Evolutionary conservation across 2,113 vertebrate genomes (phyloP), one percentile per base, ranked within the genome.

Genomic region (Origma solitaria): DNA sequence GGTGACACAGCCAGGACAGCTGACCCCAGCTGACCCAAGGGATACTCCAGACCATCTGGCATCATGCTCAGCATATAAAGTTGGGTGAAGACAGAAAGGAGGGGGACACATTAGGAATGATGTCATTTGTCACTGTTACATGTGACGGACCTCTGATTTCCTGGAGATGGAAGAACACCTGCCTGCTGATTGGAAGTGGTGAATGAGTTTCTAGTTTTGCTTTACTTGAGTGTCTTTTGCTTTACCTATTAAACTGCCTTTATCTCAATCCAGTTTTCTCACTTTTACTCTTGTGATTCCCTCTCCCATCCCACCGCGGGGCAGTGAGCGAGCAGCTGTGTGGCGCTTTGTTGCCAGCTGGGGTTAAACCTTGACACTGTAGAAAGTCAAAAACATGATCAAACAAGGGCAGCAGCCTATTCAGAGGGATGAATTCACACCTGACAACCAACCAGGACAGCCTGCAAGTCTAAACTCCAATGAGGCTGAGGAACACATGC

Each of bases 281-380:
- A 60, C 31, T 86, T 83, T 49, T 45, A 78, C 10, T 44, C 22
- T 25, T 58, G 24, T 4, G 12, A 44, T 54, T 83, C 24, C 49
- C 71, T 79, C 15, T n/a, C 7, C 4, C 5, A 35, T 19, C 23
- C 47, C 42, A n/a, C 18, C 1, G 6, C 1, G 37, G 20, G 9
- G 13, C 25, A 54, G 10, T 10, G 19, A 60, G 21, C 0, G 0
- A 90, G 28, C 1, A 0, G 44, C 56, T 33, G 40, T 3, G 11
- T 35, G n/a, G 33, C 12, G 50, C 51, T 58, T 45, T 30, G 5
- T 2, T 66, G 23, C 37, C 23, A 42, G 42, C 42, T 42, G 42
- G 42, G 16, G 42, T 42, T 42, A 42, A 42, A 42, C 42, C 42
- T 42, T 9, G 1, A 37, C 21, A 11, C 28, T 33, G 38, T 15